Evolutionary conservation across 2,113 vertebrate genomes (phyloP).

Genomic region (Rutilus rutilus): DNA sequence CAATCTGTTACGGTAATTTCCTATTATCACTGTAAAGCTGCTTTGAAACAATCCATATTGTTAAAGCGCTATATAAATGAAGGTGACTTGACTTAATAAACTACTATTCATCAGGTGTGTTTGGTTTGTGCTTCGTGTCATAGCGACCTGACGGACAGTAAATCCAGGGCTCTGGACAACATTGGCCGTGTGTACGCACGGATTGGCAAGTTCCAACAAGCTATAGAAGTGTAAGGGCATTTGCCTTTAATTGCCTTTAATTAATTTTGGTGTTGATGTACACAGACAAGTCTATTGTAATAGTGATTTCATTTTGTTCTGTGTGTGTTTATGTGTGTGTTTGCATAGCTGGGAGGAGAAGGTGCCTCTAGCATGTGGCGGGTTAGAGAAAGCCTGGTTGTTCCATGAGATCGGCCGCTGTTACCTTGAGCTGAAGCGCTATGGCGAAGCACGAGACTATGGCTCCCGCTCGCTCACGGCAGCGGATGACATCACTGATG

Average conservation of each 20-base stretch:
- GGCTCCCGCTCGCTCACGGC: slow-evolving; percentile 79
- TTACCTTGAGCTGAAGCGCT: slow-evolving; percentile 80
- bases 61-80: too few species aligned
- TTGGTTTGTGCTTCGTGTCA: slow-evolving; percentile 36
- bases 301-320: neutral
- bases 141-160: slow-evolving; percentile 78
- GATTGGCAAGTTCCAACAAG: slow-evolving; percentile 80
- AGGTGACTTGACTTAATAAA: neutral
- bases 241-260: neutral
- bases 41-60: too few species aligned
- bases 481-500: slow-evolving; percentile 80
- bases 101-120: neutral
- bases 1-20: too few species aligned
- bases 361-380: slow-evolving; percentile 78
- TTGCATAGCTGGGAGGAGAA: slow-evolving; percentile 86
- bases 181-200: slow-evolving; percentile 82
- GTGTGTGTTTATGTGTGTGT: slow-evolving; percentile 21
- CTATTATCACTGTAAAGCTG: too few species aligned
- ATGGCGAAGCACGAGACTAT: slow-evolving; percentile 75
- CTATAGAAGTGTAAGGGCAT: slow-evolving; percentile 82
- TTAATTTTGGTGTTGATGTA: neutral
- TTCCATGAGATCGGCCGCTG: slow-evolving; percentile 92
- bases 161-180: slow-evolving; percentile 87
- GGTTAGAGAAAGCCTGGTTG: slow-evolving; percentile 88
- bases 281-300: neutral